Conservation (phyloP, 2,113 vertebrate species). For the Paedocypris sp. region DNA sequence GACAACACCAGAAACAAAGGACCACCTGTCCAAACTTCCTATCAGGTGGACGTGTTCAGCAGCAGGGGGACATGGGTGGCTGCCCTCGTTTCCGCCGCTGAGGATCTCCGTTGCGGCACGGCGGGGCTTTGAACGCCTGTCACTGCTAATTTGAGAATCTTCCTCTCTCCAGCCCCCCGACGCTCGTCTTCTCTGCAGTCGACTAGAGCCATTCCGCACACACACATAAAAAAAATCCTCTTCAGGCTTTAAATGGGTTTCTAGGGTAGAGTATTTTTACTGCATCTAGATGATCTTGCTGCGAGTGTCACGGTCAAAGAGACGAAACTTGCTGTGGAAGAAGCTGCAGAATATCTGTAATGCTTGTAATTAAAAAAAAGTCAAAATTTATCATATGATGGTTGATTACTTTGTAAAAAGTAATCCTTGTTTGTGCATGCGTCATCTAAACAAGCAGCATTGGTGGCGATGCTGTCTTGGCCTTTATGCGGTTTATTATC, state of each 20-base stretch:
- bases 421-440: no score
- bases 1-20: conserved; percentile 33
- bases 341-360: background rate
- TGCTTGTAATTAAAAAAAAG: background rate
- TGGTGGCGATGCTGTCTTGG: no score
- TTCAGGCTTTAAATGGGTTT: conserved; percentile 11
- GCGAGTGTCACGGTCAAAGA: background rate
- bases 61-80: background rate
- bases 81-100: background rate
- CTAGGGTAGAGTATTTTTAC: conserved; percentile 23
- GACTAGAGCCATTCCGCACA: background rate
- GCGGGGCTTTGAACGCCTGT: background rate
- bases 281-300: background rate
- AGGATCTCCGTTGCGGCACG: background rate
- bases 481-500: background rate
- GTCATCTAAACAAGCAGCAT: no score
- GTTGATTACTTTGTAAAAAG: no score
- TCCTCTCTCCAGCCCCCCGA: background rate
- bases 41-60: background rate
- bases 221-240: background rate
- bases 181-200: background rate
- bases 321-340: background rate
- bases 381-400: no score
- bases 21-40: conserved; percentile 54
- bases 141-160: background rate